These are phyloP conservation scores for Narcine bancroftii DNA, from an alignment of 2,113 vertebrate species.

Conservation along the genomic window DNA sequence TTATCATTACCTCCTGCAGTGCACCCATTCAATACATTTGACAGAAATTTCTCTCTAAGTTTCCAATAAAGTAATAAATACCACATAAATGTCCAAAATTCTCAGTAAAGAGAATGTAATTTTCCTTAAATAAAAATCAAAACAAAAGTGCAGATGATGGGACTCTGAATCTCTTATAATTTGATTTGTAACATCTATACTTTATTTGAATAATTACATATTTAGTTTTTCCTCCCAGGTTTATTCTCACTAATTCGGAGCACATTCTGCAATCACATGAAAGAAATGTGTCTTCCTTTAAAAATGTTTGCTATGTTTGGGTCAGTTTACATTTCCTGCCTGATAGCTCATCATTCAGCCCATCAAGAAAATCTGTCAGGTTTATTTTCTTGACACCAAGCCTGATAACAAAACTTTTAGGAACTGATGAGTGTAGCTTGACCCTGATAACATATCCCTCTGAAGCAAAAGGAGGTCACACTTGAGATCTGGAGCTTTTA, in stretches of 20 bases:
- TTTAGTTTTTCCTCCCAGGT: background rate
- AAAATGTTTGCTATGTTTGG: slow-evolving; percentile 22
- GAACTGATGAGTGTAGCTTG: slow-evolving; percentile 41
- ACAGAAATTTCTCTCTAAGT: background rate
- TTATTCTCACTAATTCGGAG: slow-evolving; percentile 3
- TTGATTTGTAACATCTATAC: background rate
- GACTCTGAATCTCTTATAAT: too few relatives aligned
- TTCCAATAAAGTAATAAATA: background rate
- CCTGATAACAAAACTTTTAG: slow-evolving; percentile 42
- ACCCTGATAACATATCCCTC: slow-evolving; percentile 41
- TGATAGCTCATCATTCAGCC: slow-evolving; percentile 34
- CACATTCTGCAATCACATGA: background rate
- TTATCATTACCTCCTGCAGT: background rate
- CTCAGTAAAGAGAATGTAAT: background rate
- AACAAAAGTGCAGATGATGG: too few relatives aligned
- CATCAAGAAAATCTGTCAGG: slow-evolving; percentile 38
- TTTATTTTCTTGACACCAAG: slow-evolving; percentile 35
- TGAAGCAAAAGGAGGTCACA: slow-evolving; percentile 39
- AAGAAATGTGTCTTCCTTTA: background rate
- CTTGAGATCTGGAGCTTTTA: slow-evolving; percentile 33
- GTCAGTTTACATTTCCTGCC: slow-evolving; percentile 39
- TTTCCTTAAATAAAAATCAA: background rate
- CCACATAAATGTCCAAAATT: background rate
- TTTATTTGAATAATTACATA: background rate
- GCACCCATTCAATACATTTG: background rate